Evolutionary conservation across 2,113 vertebrate species (phyloP), one percentile per base, ranked within the genome.

Genomic region (Podarcis muralis): DNA sequence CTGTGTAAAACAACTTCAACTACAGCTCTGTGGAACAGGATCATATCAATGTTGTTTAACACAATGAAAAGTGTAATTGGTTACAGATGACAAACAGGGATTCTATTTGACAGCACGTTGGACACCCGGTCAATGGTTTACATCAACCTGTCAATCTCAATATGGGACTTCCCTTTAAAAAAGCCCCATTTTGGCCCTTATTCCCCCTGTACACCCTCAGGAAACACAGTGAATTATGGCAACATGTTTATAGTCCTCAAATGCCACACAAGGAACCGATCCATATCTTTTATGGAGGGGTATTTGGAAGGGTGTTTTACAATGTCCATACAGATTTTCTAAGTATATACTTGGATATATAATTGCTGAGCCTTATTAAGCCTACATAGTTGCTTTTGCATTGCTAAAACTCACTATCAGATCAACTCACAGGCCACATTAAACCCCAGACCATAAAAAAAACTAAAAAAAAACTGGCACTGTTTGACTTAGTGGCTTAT

Each of bases 81-180:
- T 93, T 96, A 91, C 96, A 97, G 96, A 94, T 96, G 96, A 95
- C 95, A 91, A 93, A 90, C 80, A 91, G 87, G 90, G 83, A 90
- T 91, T 92, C 89, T 91, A 92, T 92, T 95, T 96, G 93, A 94
- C 95, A 93, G 95, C 94, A 91, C 92, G 75, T 82, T 77, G 93
- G 86, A 93, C 94, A 93, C 95, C 92, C 90, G 71, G 94, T 94
- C 79, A 88, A 48, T 97, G 97, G 96, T 97, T 97, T 97, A 97
- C 96, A 97, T 97, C 97, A 97, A 97, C 97, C 95, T 97, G 97
- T 97, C 97, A 97, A 94, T 95, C 96, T 95, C 96, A 95, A 96
- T 96, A 96, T 89, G 72, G 89, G 84, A 93, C 91, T 94, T 93
- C 87, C 93, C 93, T 94, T 74, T 74, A 32, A 84, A 87, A 95